A percentile compares a stretch with the other conserved stretches of the same genome.
These are phyloP conservation scores for Callyntrura guangdongensis DNA, from an alignment of 2,888 invertebrate species.

Conservation along the genomic window DNA sequence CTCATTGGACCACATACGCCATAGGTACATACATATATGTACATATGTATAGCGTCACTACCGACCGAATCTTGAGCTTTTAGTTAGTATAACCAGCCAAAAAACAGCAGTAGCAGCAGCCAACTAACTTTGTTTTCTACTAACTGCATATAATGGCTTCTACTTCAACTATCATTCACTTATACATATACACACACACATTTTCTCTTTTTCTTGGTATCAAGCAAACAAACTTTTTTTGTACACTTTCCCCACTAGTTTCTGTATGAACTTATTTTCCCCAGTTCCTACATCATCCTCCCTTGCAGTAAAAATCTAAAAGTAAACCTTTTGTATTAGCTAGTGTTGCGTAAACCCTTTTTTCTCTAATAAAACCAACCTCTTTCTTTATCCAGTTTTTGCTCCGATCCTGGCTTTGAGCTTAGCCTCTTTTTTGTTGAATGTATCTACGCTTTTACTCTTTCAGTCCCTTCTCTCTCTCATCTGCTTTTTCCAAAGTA, in stretches of 20 bases:
- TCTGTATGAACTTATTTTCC: constrained; percentile 38
- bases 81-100: no score
- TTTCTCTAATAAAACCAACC: constrained; percentile 51
- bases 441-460: neutral
- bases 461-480: neutral
- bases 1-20: constrained; percentile 46
- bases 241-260: neutral
- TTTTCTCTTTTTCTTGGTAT: neutral
- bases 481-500: constrained; percentile 33
- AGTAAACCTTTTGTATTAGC: constrained; percentile 60
- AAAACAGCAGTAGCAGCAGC: neutral
- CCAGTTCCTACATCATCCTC: constrained; percentile 39
- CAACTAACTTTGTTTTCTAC: constrained; percentile 12
- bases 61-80: neutral
- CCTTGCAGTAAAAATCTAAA: constrained; percentile 23
- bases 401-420: constrained; percentile 10
- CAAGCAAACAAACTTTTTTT: constrained; percentile 44
- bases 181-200: no score
- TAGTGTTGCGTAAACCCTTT: constrained; percentile 76
- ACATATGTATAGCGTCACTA: neutral
- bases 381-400: constrained; percentile 54
- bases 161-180: neutral
- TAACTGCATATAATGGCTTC: constrained; percentile 56
- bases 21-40: neutral
- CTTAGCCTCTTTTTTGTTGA: constrained; percentile 11